phyloP scores from a whole-genome alignment of 1,140 invertebrate genomes.

The Listronotus bonariensis region DNA sequence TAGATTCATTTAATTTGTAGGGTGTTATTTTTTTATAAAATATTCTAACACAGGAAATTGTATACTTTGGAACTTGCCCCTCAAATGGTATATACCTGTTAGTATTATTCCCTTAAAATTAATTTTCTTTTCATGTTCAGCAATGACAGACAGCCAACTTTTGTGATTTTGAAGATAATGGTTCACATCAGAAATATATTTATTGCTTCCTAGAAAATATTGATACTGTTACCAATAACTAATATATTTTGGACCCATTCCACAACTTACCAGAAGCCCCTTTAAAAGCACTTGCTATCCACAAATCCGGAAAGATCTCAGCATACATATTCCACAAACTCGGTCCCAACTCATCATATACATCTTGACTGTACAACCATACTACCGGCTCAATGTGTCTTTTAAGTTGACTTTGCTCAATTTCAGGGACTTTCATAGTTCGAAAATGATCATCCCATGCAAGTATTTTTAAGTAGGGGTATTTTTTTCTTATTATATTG shows the following conservation, averaged over 20 bases:
- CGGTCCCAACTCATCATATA: constrained; percentile 54
- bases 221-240: constrained; percentile 52
- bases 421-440: constrained; percentile 65
- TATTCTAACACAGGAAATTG: no score
- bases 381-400: constrained; percentile 82
- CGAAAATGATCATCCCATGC: constrained; percentile 96
- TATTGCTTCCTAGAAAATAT: constrained; percentile 41
- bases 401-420: constrained; percentile 69
- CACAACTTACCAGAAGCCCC: constrained; percentile 72
- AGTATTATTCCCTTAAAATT: constrained; percentile 59
- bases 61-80: no score
- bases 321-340: constrained; percentile 79
- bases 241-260: no score
- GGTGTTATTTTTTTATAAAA: no score
- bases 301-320: constrained; percentile 81
- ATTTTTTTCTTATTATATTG: constrained; percentile 65
- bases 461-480: constrained; percentile 62
- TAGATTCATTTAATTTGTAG: no score
- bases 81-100: no score
- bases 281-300: constrained; percentile 91
- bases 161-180: constrained; percentile 47
- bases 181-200: constrained; percentile 41
- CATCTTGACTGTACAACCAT: constrained; percentile 74
- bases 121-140: constrained; percentile 40
- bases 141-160: constrained; percentile 43